Evolutionary conservation across 2,113 vertebrate species (phyloP).

Genomic region (Variabilichromis moorii): DNA sequence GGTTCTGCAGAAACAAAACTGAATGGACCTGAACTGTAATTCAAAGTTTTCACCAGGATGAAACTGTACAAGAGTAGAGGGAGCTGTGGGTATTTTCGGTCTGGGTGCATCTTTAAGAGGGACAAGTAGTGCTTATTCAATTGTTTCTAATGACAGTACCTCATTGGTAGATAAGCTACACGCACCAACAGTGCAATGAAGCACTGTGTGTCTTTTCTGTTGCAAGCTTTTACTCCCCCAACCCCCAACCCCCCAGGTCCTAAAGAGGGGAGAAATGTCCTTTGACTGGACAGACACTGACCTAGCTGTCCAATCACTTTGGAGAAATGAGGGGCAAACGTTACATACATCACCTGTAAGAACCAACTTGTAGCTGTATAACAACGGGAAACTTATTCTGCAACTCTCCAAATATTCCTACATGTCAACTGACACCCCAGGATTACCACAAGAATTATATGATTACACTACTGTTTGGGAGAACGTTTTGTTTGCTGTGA

Average conservation of each 20-base stretch:
- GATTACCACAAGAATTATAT: neutral
- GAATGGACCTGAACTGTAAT: neutral
- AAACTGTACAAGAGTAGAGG: neutral
- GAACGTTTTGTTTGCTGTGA: neutral
- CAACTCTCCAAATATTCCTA: neutral
- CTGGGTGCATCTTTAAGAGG: neutral
- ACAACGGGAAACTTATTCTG: neutral
- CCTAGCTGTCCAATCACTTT: neutral
- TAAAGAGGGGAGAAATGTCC: neutral
- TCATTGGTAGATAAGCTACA: neutral
- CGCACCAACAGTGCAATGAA: neutral
- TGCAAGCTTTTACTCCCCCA: neutral
- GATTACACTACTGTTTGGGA: neutral
- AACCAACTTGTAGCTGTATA: neutral
- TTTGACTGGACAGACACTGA: neutral
- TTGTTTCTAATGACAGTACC: neutral
- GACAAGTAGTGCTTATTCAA: neutral
- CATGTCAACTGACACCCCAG: neutral
- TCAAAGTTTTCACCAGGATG: neutral
- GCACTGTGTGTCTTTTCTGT: neutral
- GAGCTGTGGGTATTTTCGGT: rapidly evolving
- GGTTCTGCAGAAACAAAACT: neutral
- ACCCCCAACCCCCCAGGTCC: neutral
- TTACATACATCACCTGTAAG: neutral
- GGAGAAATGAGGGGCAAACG: neutral